Base-by-base conservation (phyloP, 37 sponge, comb jelly and placozoan species). In the Ephydatia muelleri region DNA sequence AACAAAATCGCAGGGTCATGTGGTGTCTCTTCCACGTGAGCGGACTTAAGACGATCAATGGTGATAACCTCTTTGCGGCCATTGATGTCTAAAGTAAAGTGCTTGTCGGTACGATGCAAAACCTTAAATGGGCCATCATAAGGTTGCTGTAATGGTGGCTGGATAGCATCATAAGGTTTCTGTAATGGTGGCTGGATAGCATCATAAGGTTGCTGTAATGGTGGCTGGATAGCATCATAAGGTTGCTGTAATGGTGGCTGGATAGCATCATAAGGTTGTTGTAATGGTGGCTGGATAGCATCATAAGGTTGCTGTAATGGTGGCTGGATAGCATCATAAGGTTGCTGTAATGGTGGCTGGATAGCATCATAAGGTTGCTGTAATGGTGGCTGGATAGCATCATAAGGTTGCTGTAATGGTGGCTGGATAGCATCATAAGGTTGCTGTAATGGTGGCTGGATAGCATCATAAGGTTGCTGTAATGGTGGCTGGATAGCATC, bases 401-500 rank as follows among this genome's bases (percentile, higher is more conserved):
- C 80, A 21, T 86, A 86, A 23, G 86, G 86, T 9, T 38, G 80
- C 38, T 86, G 86, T 1, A 86, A 57, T 2, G n/a, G n/a, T n/a
- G n/a, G n/a, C n/a, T n/a, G n/a, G n/a, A n/a, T n/a, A n/a, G n/a
- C 86, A 79, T 79, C 80, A 21, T 86, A 86, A 23, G 86, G 86
- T 9, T 38, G 80, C 38, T 86, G 86, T 1, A 86, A 57, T 2
- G n/a, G n/a, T n/a, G n/a, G n/a, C n/a, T n/a, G n/a, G n/a, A n/a
- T n/a, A n/a, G n/a, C 86, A 79, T 79, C 80, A 21, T 86, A 86
- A 23, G 86, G 86, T 9, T 38, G 80, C 38, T 86, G 86, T 1
- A 86, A 57, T 2, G n/a, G n/a, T n/a, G n/a, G n/a, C n/a, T n/a
- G n/a, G n/a, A n/a, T n/a, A n/a, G n/a, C 86, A 79, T 79, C 80